These are phyloP conservation scores for Nomada ruficornis DNA, from an alignment of 2,888 invertebrate species.

Conservation along the genomic window DNA sequence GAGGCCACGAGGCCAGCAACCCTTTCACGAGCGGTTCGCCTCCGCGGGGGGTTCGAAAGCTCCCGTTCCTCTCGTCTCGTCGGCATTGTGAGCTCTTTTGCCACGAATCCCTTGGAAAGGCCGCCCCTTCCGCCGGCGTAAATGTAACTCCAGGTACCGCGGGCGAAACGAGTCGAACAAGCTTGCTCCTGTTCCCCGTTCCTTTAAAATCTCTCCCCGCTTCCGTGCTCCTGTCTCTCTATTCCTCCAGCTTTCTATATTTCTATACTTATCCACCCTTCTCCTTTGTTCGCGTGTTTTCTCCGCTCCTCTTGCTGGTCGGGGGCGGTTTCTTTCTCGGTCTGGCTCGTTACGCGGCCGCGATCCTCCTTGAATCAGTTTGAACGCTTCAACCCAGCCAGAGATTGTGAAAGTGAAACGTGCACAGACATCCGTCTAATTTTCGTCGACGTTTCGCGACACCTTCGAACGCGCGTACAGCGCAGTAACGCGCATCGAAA, in stretches of 20 bases:
- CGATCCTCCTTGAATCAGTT: constrained; percentile 45
- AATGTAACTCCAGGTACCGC: constrained; percentile 56
- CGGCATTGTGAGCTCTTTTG: constrained; percentile 50
- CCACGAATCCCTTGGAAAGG: constrained; percentile 44
- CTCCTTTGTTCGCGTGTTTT: not conserved
- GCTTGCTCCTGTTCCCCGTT: constrained; percentile 36
- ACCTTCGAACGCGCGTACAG: not conserved
- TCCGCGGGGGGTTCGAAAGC: constrained; percentile 31
- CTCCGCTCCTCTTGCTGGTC: too few relatives aligned
- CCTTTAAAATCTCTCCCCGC: constrained; percentile 38
- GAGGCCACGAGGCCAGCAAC: constrained; percentile 41
- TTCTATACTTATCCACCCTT: not conserved
- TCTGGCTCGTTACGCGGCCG: constrained; percentile 15
- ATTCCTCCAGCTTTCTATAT: not conserved
- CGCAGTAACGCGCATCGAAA: constrained; percentile 23
- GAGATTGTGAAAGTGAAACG: constrained; percentile 51
- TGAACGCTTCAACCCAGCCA: constrained; percentile 44
- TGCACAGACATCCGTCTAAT: constrained; percentile 40
- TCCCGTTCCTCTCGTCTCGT: constrained; percentile 41
- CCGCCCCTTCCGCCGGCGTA: constrained; percentile 35
- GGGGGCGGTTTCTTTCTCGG: too few relatives aligned
- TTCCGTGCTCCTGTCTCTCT: not conserved
- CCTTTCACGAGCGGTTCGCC: not conserved
- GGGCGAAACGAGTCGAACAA: constrained; percentile 63
- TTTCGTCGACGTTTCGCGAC: constrained; percentile 32